Evolutionary conservation across 2,888 invertebrate genomes (phyloP), one percentile per base, ranked within the genome.

Genomic region (Conchocele bisecta): DNA sequence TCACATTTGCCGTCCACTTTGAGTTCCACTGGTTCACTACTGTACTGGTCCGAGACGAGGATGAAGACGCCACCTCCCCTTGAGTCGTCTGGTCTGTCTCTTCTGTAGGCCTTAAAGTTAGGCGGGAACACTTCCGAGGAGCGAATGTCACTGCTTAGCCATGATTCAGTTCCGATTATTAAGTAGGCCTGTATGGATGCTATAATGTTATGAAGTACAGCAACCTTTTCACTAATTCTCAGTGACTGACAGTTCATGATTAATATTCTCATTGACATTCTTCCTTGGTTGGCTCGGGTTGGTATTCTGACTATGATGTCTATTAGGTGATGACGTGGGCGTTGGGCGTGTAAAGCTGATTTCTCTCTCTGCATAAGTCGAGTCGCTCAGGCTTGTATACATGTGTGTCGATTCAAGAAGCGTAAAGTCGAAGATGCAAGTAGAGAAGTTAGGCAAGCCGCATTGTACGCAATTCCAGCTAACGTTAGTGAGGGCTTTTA

Each of bases 391-490:
- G 37, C 31, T n/a, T 13, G 17, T n/a, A 24, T 29, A 50, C 5
- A 0, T 15, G n/a, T 69, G 56, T 11, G 44, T 57, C 7, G 56
- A 44, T 6, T 69, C 63, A 61, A 50, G 33, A 7, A 68, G 2
- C 9, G 56, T 50, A 11, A 37, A 46, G 44, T 65, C 50, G 20
- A 65, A 71, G 13, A 65, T 29, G 1, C 54, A 24, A 11, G 59
- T 56, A 2, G 65, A 59, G 42, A 54, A 71, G 22, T 61, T 67
- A 46, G 66, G 66, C 6, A 67, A 3, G 0, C 67, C 67, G 56
- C 67, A 72, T 11, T 67, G 58, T 5, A 56, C 24, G 28, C 73
- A 58, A 50, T 73, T 64, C 59, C 60, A 73, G 28, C 59, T 65
- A 11, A 33, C 29, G 29, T 63, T 67, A n/a, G 46, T 22, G 4